Evolutionary conservation across 2,888 invertebrate genomes (phyloP).

Genomic region (Cephus pygmeus): DNA sequence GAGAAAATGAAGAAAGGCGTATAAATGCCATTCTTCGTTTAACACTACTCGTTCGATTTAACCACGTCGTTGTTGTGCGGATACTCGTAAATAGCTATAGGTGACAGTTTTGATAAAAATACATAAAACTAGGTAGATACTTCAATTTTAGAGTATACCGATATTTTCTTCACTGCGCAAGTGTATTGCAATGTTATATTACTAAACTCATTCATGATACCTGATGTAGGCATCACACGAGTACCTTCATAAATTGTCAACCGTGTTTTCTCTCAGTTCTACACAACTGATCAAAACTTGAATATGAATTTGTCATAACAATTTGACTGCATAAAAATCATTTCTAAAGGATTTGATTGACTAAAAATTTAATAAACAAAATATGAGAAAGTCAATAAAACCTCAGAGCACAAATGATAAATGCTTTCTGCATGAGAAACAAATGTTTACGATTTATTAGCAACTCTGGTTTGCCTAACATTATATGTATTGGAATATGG

Average conservation of each 20-base stretch:
- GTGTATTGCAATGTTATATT: not conserved
- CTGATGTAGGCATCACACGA: not conserved
- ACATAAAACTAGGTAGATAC: not conserved
- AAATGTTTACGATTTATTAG: too few relatives aligned
- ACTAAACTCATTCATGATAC: not conserved
- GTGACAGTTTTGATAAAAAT: not conserved
- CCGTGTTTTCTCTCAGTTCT: not conserved
- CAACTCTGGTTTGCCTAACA: too few relatives aligned
- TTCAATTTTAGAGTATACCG: not conserved
- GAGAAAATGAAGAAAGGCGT: not conserved
- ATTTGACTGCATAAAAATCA: too few relatives aligned
- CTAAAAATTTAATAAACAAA: not conserved
- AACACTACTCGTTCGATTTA: not conserved
- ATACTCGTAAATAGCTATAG: not conserved
- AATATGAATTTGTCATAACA: not conserved
- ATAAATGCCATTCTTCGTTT: constrained; percentile 1
- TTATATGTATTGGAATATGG: too few relatives aligned
- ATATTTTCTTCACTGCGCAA: not conserved
- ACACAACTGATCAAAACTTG: not conserved
- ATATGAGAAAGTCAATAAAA: too few relatives aligned
- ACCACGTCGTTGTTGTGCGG: not conserved
- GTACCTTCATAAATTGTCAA: not conserved
- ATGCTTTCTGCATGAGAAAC: too few relatives aligned
- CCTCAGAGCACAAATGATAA: too few relatives aligned
- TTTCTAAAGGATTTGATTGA: too few relatives aligned